These are phyloP conservation scores for Enchytraeus crypticus DNA, from an alignment of 2,888 invertebrate genomes.

Conservation along the genomic window DNA sequence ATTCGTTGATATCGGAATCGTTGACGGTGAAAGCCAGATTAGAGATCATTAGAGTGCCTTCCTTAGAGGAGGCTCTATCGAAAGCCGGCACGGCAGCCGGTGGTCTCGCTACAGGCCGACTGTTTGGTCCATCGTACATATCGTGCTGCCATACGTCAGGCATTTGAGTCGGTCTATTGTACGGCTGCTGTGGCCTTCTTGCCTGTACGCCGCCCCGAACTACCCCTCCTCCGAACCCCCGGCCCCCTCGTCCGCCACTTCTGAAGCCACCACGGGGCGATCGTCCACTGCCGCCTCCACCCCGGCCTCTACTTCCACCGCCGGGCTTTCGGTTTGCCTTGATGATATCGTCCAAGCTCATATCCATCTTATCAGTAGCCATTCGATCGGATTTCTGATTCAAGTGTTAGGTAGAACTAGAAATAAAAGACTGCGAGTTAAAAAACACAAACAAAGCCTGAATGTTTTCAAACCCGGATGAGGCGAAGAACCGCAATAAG, in stretches of 20 bases:
- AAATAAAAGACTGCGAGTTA: too few relatives aligned
- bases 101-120: slow-evolving; percentile 28
- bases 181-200: background rate
- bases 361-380: slow-evolving; percentile 70
- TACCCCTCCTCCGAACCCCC: background rate
- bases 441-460: too few relatives aligned
- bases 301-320: background rate
- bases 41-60: slow-evolving; percentile 77
- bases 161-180: background rate
- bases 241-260: background rate
- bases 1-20: slow-evolving; percentile 84
- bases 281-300: background rate
- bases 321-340: slow-evolving; percentile 55
- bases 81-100: slow-evolving; percentile 38
- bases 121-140: slow-evolving; percentile 66
- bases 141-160: slow-evolving; percentile 92
- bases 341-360: slow-evolving; percentile 94
- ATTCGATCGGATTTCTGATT: slow-evolving; percentile 3
- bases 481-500: too few relatives aligned
- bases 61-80: slow-evolving; percentile 16
- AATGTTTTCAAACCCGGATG: too few relatives aligned
- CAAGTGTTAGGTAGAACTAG: too few relatives aligned
- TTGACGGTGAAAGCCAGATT: slow-evolving; percentile 96
- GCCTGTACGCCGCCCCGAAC: background rate
- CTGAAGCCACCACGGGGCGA: background rate